Evolutionary conservation across 2,888 invertebrate genomes (phyloP).

Genomic region (Papilio protenor): DNA sequence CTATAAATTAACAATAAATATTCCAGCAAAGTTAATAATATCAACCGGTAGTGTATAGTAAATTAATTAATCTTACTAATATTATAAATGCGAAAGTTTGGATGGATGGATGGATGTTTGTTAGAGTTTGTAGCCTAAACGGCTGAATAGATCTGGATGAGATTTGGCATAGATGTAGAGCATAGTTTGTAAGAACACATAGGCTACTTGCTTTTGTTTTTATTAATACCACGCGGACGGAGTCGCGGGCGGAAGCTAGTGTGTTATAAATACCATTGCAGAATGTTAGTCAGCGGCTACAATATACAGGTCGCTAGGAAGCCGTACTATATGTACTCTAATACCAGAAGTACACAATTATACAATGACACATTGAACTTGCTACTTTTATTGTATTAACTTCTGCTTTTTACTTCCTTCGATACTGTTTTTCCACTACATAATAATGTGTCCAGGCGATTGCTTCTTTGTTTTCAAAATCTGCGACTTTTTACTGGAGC

Average conservation of each 20-base stretch:
- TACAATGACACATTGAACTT: conserved; percentile 26
- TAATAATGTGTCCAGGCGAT: neutral
- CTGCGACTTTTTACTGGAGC: neutral
- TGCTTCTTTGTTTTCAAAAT: neutral
- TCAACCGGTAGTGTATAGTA: neutral
- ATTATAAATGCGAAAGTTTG: no score
- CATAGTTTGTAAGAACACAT: no score
- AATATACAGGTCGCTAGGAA: conserved; percentile 36
- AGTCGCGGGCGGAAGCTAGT: no score
- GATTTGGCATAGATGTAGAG: no score
- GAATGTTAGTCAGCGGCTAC: conserved; percentile 4
- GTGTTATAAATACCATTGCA: neutral
- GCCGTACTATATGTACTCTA: conserved; percentile 16
- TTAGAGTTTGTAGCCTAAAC: no score
- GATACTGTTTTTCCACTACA: neutral
- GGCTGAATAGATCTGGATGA: no score
- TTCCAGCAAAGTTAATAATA: neutral
- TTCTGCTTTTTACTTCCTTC: neutral
- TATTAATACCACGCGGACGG: no score
- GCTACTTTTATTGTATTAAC: neutral
- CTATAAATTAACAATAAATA: neutral
- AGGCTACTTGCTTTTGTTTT: no score
- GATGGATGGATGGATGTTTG: no score
- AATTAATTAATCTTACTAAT: conserved; percentile 6
- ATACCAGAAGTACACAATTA: conserved; percentile 23